Conservation (phyloP, 2,888 invertebrate genomes). For the Parnassius orleans region DNA sequence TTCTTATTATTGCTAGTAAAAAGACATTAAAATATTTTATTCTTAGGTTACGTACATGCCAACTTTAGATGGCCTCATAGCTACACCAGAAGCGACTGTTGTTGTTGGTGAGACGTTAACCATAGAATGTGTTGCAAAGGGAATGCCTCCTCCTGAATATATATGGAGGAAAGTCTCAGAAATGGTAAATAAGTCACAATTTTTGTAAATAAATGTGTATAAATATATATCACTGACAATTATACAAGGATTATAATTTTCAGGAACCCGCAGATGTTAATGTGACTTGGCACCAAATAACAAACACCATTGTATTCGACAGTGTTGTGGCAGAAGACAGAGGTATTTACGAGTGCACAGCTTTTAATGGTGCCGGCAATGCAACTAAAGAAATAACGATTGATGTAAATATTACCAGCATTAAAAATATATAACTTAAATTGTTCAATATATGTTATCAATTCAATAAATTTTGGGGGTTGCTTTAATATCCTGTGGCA, state of each 20-base stretch:
- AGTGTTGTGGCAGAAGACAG: conserved; percentile 46
- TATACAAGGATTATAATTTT: conserved; percentile 8
- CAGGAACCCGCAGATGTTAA: conserved; percentile 33
- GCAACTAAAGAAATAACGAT: conserved; percentile 43
- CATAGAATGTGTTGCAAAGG: conserved; percentile 57
- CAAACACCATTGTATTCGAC: conserved; percentile 51
- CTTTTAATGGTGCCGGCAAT: conserved; percentile 52
- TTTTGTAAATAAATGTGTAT: not conserved
- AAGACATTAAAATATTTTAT: conserved; percentile 1
- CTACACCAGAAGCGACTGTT: conserved; percentile 44
- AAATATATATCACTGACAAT: not conserved
- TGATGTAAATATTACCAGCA: conserved; percentile 41
- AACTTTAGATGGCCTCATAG: conserved; percentile 44
- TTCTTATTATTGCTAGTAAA: not conserved
- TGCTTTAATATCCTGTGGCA: too few relatives aligned
- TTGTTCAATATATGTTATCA: not conserved
- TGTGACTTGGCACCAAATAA: conserved; percentile 43
- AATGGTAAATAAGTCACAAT: conserved; percentile 34
- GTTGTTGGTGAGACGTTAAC: conserved; percentile 43
- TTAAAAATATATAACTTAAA: conserved; percentile 2
- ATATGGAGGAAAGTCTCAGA: conserved; percentile 52
- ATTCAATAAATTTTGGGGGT: too few relatives aligned
- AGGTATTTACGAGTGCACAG: conserved; percentile 61
- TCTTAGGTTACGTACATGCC: conserved; percentile 57
- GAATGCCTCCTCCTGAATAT: conserved; percentile 54